Conservation (phyloP, 92 coral and sea anemone species). For the Parazoanthus swiftii region DNA sequence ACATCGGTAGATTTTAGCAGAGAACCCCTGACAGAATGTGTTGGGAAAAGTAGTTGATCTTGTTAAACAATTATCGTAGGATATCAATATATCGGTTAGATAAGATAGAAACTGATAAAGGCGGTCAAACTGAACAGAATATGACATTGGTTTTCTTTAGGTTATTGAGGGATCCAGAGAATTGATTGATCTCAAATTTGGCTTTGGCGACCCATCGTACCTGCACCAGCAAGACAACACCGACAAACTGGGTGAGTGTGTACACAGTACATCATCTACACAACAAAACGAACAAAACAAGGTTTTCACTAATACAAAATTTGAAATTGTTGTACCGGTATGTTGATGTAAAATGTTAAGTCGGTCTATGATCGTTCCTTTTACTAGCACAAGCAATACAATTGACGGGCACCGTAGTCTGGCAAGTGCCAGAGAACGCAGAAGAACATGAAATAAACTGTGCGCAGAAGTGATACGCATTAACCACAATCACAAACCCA, state of each 20-base stretch:
- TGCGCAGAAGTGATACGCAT: too few relatives aligned
- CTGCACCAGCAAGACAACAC: conserved; percentile 70
- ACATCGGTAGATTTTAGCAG: too few relatives aligned
- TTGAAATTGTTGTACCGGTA: too few relatives aligned
- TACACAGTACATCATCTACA: background rate
- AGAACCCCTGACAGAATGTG: too few relatives aligned
- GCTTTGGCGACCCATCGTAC: conserved; percentile 86
- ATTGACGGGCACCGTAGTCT: too few relatives aligned
- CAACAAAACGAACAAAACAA: too few relatives aligned
- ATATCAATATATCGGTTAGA: background rate
- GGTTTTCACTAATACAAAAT: too few relatives aligned
- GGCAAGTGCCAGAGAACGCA: too few relatives aligned
- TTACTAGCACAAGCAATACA: background rate
- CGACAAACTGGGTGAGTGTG: conserved; percentile 69
- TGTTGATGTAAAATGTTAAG: background rate
- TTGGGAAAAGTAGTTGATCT: too few relatives aligned
- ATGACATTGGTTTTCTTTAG: conserved; percentile 39
- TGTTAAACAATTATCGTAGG: too few relatives aligned
- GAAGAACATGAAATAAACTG: too few relatives aligned
- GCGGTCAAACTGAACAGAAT: background rate
- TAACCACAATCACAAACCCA: too few relatives aligned
- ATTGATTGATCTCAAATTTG: conserved; percentile 84
- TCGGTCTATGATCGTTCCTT: background rate
- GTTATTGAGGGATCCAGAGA: conserved; percentile 95
- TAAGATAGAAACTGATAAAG: background rate